A percentile compares a stretch with the other conserved stretches of the same genome.
phyloP scores from a whole-genome alignment of 35 echinoderm and acorn worm genomes.

The Nesometra sesokonis region DNA sequence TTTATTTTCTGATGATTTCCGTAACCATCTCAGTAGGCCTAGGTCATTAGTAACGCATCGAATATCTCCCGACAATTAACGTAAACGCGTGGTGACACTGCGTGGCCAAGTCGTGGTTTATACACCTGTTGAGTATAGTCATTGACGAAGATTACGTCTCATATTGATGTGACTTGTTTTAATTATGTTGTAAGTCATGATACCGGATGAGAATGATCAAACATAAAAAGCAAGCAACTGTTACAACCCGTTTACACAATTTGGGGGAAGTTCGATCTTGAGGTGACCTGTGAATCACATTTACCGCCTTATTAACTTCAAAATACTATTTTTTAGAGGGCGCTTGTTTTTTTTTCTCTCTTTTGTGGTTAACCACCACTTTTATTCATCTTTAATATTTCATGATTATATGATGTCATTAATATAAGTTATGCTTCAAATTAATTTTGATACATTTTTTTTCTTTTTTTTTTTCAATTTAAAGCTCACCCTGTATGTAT shows the following conservation, averaged over 20 bases:
- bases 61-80: neutral
- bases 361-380: too few relatives aligned
- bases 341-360: too few relatives aligned
- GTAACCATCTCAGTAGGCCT: neutral
- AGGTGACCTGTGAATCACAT: neutral
- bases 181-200: neutral
- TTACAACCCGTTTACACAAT: neutral
- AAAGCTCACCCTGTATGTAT: too few relatives aligned
- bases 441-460: too few relatives aligned
- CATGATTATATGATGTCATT: too few relatives aligned
- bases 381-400: too few relatives aligned
- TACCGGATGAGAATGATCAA: neutral
- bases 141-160: neutral
- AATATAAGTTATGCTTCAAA: too few relatives aligned
- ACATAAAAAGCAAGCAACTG: neutral
- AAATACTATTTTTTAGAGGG: neutral
- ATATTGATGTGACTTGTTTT: neutral
- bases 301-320: neutral
- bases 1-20: neutral
- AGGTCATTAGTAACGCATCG: neutral
- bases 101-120: neutral
- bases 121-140: neutral
- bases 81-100: neutral
- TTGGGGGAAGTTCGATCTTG: neutral
- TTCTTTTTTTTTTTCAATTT: too few relatives aligned